Evolutionary conservation across 1,140 invertebrate species (phyloP), one percentile per base, ranked within the genome.

Genomic region (Laupala kohalensis): DNA sequence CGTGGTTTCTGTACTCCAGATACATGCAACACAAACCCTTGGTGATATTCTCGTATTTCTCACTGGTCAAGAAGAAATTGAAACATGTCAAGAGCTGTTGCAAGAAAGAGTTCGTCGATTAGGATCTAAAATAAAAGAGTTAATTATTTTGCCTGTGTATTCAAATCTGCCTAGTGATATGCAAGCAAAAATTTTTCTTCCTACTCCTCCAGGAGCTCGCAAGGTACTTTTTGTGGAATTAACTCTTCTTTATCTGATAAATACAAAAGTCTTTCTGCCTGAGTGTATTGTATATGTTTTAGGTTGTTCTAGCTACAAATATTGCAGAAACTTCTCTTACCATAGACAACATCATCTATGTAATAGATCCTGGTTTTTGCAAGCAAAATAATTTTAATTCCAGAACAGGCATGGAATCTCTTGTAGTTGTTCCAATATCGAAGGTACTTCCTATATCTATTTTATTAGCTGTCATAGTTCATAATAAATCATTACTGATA

Each of bases 381-480:
- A 99, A 99, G 80, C 96, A 99, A 83, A 99, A 99, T 80, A 97
- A 97, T 81, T 99, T 98, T 78, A 99, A 99, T 85, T 95, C 97
- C 0, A 85, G 94, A 74, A 97, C 95, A 13, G 96, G 97, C 23
- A 98, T 99, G 94, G 97, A 99, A 79, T 97, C 95, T 77, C 84
- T 99, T 63, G 92, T 97, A 83, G 94, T 99, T 4, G 95, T 96
- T 15, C 98, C 97, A 15, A 97, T 99, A 70, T 99, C 97, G 5
- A 98, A 98, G 85, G 87, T 83, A 69, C 70, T 66, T 13, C 13
- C 53, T 71, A 23, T 71, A 27, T 53, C 5, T 3, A n/a, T n/a
- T n/a, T n/a, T n/a, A n/a, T n/a, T n/a, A n/a, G n/a, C n/a, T n/a
- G n/a, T n/a, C n/a, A n/a, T n/a, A n/a, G n/a, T n/a, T n/a, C n/a